phyloP scores from a whole-genome alignment of 2,888 invertebrate species.

The Oligia strigilis region DNA sequence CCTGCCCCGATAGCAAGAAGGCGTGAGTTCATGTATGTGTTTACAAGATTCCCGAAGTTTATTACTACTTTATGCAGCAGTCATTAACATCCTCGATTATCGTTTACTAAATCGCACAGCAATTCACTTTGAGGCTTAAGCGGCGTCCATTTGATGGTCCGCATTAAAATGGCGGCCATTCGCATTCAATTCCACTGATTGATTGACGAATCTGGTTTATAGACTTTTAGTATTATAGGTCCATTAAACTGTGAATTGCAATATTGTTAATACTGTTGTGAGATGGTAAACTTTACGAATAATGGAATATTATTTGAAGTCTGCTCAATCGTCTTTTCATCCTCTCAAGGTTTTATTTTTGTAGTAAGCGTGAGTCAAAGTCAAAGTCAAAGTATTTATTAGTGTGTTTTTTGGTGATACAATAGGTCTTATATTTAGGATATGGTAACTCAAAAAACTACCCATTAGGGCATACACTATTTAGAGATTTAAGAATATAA shows the following conservation, averaged over 20 bases:
- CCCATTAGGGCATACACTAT: no score
- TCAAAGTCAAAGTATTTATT: no score
- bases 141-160: slow-evolving; percentile 39
- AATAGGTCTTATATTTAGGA: no score
- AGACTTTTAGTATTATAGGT: slow-evolving; percentile 7
- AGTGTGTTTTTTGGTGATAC: no score
- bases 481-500: no score
- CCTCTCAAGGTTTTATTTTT: not conserved
- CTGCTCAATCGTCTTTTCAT: not conserved
- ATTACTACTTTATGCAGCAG: not conserved
- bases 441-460: no score
- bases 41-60: no score
- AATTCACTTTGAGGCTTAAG: slow-evolving; percentile 60
- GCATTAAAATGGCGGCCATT: slow-evolving; percentile 49
- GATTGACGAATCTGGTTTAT: slow-evolving; percentile 42
- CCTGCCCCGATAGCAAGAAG: not conserved
- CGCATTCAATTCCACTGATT: slow-evolving; percentile 52
- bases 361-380: no score
- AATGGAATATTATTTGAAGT: not conserved
- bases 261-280: not conserved
- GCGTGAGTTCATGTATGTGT: not conserved
- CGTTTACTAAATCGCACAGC: slow-evolving; percentile 32
- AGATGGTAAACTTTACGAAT: not conserved
- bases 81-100: slow-evolving; percentile 32
- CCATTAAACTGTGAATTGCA: slow-evolving; percentile 2